Evolutionary conservation across 2,113 vertebrate species (phyloP).

Genomic region (Danionella cerebrum): DNA sequence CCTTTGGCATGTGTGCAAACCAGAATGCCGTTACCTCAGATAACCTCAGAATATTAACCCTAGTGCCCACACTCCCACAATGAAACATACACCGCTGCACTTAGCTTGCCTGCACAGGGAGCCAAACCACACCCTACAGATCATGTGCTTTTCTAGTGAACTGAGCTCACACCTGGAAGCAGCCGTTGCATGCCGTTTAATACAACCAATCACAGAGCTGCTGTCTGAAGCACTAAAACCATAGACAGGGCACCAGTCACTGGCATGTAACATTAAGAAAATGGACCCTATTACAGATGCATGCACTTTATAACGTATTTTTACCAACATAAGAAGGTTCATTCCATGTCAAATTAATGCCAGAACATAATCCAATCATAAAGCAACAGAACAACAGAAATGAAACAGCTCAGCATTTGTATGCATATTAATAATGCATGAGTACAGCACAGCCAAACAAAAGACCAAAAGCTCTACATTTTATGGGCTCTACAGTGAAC

Average conservation of each 20-base stretch:
- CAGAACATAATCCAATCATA: background rate
- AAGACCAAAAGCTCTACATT: background rate
- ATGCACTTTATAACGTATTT: no score
- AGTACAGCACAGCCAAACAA: background rate
- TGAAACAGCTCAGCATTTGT: background rate
- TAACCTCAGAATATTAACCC: background rate
- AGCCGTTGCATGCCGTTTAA: background rate
- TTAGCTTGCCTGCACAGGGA: background rate
- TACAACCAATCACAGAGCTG: constrained; percentile 2
- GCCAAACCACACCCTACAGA: background rate
- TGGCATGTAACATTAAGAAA: constrained; percentile 19
- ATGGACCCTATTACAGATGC: no score
- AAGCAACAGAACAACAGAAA: background rate
- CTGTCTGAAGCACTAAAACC: background rate
- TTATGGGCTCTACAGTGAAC: background rate
- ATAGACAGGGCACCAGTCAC: background rate
- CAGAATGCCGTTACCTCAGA: background rate
- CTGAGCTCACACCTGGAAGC: background rate
- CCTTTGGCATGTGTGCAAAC: background rate
- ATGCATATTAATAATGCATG: constrained; percentile 6
- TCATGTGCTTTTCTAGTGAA: background rate
- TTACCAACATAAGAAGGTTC: no score
- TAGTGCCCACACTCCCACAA: background rate
- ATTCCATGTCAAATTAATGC: background rate
- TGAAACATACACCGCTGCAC: background rate